A percentile compares a stretch with the other conserved stretches of the same genome.
Conservation (phyloP, 2,888 invertebrate genomes). For the Strigamia crassipes region DNA sequence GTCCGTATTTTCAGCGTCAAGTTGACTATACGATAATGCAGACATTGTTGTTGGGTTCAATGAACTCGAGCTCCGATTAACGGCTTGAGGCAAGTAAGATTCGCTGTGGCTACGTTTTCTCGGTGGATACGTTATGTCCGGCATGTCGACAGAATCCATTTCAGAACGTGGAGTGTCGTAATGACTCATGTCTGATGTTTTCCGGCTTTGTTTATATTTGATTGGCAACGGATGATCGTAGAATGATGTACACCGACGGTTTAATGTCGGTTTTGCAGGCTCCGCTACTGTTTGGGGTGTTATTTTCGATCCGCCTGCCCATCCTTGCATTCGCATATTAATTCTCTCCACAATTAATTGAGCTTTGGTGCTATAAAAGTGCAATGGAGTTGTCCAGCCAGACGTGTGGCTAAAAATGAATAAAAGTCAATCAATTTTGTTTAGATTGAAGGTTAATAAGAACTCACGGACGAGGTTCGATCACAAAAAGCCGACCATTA, state of each 20-base stretch:
- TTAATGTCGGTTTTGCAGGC: neutral
- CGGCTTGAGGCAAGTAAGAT: neutral
- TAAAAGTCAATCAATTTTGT: neutral
- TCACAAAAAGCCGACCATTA: conserved; percentile 45
- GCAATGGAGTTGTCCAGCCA: conserved; percentile 44
- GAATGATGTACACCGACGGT: neutral
- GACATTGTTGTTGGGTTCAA: neutral
- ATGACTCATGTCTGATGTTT: neutral
- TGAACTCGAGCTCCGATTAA: neutral
- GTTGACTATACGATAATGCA: neutral
- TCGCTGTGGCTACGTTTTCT: neutral
- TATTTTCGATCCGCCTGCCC: neutral
- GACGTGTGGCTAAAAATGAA: conserved; percentile 28
- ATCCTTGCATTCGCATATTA: neutral
- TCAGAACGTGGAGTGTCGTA: neutral
- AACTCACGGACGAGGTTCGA: conserved; percentile 47
- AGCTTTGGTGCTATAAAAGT: conserved; percentile 36
- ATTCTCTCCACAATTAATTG: conserved; percentile 38
- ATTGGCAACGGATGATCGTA: neutral
- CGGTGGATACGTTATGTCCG: neutral
- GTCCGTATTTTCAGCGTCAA: neutral
- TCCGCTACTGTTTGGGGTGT: neutral
- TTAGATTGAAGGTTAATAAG: neutral
- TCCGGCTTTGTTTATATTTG: neutral
- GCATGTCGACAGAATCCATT: neutral